phyloP scores from a whole-genome alignment of 1,140 invertebrate genomes.

The Philopotamus ludificatus region DNA sequence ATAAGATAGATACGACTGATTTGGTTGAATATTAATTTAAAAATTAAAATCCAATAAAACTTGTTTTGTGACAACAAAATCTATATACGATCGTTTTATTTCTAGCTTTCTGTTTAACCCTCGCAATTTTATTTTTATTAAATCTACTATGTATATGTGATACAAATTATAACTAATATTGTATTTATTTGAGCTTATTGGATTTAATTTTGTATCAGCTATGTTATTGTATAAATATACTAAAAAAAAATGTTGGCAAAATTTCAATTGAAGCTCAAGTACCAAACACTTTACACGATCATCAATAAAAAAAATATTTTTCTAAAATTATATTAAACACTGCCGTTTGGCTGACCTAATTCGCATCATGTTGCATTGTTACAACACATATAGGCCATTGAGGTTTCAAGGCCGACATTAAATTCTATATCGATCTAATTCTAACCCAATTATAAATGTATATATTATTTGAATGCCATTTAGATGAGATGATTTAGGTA shows the following conservation, averaged over 20 bases:
- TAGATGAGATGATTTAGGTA: too few species aligned
- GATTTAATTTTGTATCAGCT: too few species aligned
- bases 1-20: neutral
- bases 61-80: slow-evolving; percentile 39
- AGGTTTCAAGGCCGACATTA: slow-evolving; percentile 1
- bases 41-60: slow-evolving; percentile 33
- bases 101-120: neutral
- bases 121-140: neutral
- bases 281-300: slow-evolving; percentile 1
- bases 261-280: neutral
- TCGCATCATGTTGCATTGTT: neutral
- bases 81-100: slow-evolving; percentile 15
- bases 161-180: too few species aligned
- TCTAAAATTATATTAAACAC: too few species aligned
- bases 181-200: too few species aligned
- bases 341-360: slow-evolving; percentile 21
- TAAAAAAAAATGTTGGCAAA: slow-evolving; percentile 11
- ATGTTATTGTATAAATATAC: too few species aligned
- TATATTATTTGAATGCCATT: too few species aligned
- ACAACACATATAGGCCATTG: slow-evolving; percentile 11
- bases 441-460: too few species aligned
- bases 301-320: too few species aligned
- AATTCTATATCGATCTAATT: neutral
- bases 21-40: neutral
- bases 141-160: too few species aligned